Percentiles rank a stretch among this genome's conserved stretches.
These are phyloP conservation scores for Temnothorax rugatulus DNA, from an alignment of 2,888 invertebrate species.

Conservation along the genomic window DNA sequence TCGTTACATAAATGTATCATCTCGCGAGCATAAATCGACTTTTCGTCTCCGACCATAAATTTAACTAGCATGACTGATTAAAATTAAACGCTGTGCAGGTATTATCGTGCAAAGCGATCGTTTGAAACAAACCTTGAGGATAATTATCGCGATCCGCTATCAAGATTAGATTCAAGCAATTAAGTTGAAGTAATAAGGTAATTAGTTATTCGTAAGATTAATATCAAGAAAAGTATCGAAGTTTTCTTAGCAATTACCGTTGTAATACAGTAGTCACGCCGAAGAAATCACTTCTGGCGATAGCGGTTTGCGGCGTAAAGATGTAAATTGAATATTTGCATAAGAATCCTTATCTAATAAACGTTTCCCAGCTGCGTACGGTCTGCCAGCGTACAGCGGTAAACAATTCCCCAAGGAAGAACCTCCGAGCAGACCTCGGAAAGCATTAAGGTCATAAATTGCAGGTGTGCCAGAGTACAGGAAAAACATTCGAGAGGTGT, in stretches of 20 bases:
- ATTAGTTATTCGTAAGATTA: slow-evolving; percentile 1
- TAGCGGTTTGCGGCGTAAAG: background rate
- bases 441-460: slow-evolving; percentile 29
- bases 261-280: background rate
- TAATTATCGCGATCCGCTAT: slow-evolving; percentile 10
- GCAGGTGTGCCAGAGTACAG: slow-evolving; percentile 11
- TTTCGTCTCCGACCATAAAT: slow-evolving; percentile 20
- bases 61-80: background rate
- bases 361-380: background rate
- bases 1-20: slow-evolving; percentile 46
- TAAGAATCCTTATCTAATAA: slow-evolving; percentile 19
- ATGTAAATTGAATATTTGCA: slow-evolving; percentile 33
- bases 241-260: background rate
- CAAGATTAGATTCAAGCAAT: slow-evolving; percentile 3
- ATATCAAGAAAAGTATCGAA: background rate
- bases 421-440: background rate
- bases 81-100: slow-evolving; percentile 6
- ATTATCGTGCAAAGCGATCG: background rate
- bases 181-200: background rate
- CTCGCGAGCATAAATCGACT: slow-evolving; percentile 18
- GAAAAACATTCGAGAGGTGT: slow-evolving; percentile 4
- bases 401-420: slow-evolving; percentile 21
- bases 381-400: background rate
- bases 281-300: slow-evolving; percentile 10
- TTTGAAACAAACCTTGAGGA: slow-evolving; percentile 2